These are phyloP conservation scores for Cheilosia variabilis DNA, from an alignment of 2,888 invertebrate genomes.

Conservation along the genomic window DNA sequence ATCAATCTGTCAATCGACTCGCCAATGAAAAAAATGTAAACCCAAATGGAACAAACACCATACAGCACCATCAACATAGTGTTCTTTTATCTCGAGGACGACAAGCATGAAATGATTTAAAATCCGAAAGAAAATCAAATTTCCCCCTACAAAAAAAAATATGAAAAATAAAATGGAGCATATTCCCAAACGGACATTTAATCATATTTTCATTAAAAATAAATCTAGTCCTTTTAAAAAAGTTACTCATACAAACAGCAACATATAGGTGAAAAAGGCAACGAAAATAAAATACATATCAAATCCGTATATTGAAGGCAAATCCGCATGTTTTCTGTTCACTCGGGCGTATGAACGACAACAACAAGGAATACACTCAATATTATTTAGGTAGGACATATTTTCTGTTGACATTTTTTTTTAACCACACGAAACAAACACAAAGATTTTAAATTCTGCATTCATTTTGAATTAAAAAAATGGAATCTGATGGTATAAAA, in stretches of 20 bases:
- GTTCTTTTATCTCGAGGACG: conserved; percentile 28
- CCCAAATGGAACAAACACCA: background rate
- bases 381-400: conserved; percentile 27
- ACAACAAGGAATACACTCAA: conserved; percentile 24
- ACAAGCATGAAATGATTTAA: conserved; percentile 18
- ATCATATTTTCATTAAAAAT: conserved; percentile 59
- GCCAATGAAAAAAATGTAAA: background rate
- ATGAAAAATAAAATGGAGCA: conserved; percentile 16
- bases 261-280: conserved; percentile 24
- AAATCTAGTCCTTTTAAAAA: conserved; percentile 18
- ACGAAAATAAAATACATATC: conserved; percentile 43
- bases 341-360: conserved; percentile 67
- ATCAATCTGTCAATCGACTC: conserved; percentile 53
- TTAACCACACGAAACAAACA: conserved; percentile 26
- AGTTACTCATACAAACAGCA: conserved; percentile 35
- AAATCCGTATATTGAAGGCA: conserved; percentile 52
- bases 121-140: conserved; percentile 49
- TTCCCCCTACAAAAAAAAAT: conserved; percentile 7
- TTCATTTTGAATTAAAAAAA: conserved; percentile 12
- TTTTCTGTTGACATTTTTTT: conserved; percentile 40
- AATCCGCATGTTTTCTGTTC: conserved; percentile 67
- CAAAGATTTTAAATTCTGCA: conserved; percentile 2
- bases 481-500: background rate
- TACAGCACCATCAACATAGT: conserved; percentile 35
- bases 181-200: conserved; percentile 64